Percentiles rank a stretch among this genome's conserved stretches.
phyloP scores from a whole-genome alignment of 2,797 vertebrate genomes.

The Coregonus ussuriensis region DNA sequence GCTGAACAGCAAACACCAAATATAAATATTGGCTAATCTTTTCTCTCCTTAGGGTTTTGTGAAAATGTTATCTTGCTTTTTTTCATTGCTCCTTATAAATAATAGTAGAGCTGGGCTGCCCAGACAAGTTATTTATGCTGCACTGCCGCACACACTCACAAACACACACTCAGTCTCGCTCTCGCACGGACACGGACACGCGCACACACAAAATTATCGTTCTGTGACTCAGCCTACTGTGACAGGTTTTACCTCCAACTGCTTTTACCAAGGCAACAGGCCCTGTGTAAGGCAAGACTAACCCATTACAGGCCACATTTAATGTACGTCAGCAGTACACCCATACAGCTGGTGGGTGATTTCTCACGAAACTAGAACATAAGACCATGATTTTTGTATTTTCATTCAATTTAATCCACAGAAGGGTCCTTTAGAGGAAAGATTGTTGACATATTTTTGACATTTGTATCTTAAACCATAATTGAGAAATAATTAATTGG shows the following conservation, averaged over 20 bases:
- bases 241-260: conserved; percentile 32
- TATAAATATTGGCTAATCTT: conserved; percentile 11
- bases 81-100: conserved; percentile 8
- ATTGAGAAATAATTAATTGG: background rate
- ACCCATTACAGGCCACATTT: conserved; percentile 1
- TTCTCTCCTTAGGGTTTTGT: background rate
- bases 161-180: background rate
- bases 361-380: background rate
- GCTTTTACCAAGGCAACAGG: conserved; percentile 38
- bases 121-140: conserved; percentile 4
- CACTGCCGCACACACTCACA: background rate
- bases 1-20: conserved; percentile 5
- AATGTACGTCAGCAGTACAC: background rate
- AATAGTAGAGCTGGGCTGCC: conserved; percentile 2
- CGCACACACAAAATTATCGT: background rate
- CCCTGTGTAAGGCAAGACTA: conserved; percentile 17
- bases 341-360: background rate
- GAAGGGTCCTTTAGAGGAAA: background rate
- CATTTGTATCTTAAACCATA: background rate
- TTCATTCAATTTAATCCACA: background rate
- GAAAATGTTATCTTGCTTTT: conserved; percentile 9
- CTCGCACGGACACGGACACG: background rate
- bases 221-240: conserved; percentile 11
- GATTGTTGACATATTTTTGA: background rate
- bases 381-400: no score